These are phyloP conservation scores for Coreius guichenoti DNA, from an alignment of 2,797 vertebrate species.

Conservation along the genomic window DNA sequence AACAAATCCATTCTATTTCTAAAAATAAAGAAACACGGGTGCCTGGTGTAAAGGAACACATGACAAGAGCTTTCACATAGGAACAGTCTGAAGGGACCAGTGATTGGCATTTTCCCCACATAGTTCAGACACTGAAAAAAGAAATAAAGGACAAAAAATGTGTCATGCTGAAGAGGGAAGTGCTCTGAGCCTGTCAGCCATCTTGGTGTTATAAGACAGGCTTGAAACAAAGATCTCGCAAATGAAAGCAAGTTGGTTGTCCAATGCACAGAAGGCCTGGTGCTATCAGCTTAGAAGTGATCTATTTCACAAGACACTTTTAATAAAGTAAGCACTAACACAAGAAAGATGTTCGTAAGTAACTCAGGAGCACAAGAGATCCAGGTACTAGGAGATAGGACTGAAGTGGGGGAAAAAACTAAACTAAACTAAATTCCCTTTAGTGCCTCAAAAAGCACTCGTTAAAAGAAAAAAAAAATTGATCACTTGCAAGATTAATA, in stretches of 20 bases:
- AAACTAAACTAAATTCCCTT: constrained; percentile 64
- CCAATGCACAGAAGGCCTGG: constrained; percentile 15
- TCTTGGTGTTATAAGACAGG: constrained; percentile 14
- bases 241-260: constrained; percentile 20
- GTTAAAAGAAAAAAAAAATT: constrained; percentile 70
- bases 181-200: constrained; percentile 35
- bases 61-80: constrained; percentile 22
- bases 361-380: constrained; percentile 2
- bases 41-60: not conserved
- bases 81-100: constrained; percentile 36
- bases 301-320: constrained; percentile 7
- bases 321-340: constrained; percentile 60
- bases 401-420: constrained; percentile 59
- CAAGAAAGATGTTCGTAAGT: constrained; percentile 10
- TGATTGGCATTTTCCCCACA: constrained; percentile 29
- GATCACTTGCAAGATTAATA: constrained; percentile 86
- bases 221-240: constrained; percentile 26
- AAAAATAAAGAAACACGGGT: constrained; percentile 54
- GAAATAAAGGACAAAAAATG: constrained; percentile 20
- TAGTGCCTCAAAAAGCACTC: constrained; percentile 69
- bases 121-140: constrained; percentile 9
- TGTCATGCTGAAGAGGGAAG: constrained; percentile 40
- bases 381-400: constrained; percentile 66
- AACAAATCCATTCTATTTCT: constrained; percentile 67
- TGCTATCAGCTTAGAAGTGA: constrained; percentile 20